Conservation (phyloP, 1,140 invertebrate genomes). For the Dufourea novaeangliae region DNA sequence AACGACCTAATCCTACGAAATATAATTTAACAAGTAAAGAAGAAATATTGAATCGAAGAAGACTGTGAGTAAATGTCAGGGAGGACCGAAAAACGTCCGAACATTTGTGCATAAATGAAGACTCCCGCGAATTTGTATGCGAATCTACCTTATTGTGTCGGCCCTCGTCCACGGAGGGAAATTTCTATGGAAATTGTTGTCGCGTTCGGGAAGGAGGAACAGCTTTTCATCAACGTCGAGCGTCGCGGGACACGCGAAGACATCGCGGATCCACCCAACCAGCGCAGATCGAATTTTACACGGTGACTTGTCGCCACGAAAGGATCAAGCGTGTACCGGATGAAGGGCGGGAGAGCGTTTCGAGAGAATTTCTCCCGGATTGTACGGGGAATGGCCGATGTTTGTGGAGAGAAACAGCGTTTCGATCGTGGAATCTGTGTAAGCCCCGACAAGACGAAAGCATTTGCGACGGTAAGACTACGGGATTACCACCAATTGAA, state of each 20-base stretch:
- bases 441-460: background rate
- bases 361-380: background rate
- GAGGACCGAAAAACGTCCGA: background rate
- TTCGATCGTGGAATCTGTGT: slow-evolving; percentile 7
- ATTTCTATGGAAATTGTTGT: slow-evolving; percentile 29
- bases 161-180: too few species aligned
- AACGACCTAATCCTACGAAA: too few species aligned
- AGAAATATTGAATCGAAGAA: background rate
- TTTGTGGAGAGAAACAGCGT: slow-evolving; percentile 1
- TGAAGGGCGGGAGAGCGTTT: background rate
- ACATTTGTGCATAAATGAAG: background rate
- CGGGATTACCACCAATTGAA: too few species aligned
- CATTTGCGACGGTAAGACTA: slow-evolving; percentile 15
- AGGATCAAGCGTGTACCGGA: background rate
- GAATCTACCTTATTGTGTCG: background rate
- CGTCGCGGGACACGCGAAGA: background rate
- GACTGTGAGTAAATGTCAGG: too few species aligned
- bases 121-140: background rate
- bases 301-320: background rate
- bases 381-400: background rate
- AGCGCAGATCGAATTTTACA: background rate
- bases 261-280: too few species aligned
- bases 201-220: background rate
- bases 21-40: too few species aligned
- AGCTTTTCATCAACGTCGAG: background rate